Base-by-base conservation (phyloP, 2,113 vertebrate species). In the Neopipo cinnamomea region DNA sequence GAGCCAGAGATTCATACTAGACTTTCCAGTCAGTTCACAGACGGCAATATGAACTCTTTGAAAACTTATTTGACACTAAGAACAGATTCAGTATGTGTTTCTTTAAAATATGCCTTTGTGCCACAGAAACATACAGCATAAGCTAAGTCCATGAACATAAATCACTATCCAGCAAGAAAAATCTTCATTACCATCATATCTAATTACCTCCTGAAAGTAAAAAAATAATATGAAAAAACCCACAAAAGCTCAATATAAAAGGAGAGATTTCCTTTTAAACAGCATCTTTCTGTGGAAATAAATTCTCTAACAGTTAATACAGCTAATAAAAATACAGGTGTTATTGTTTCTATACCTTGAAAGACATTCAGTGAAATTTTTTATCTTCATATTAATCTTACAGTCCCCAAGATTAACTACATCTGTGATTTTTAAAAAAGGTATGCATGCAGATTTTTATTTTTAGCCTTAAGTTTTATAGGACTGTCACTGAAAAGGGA, bases 11-110 rank as follows among this genome's bases (percentile, higher is more conserved):
- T 83, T 78, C 50, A 42, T 1, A 30, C 23, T 71, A 47, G 39
- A 37, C 23, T 86, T 95, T 74, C 75, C 71, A 88, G 44, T 93
- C 76, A 89, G 52, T 73, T 93, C 90, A 94, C 67, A 90, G 55
- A 59, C 80, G 52, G 55, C 20, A 91, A 28, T 41, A 55, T n/a
- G 15, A 93, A 77, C 24, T 72, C 30, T 88, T 44, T 74, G 71
- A 85, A 90, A 89, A 90, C 66, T 65, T 82, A 66, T 41, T 80
- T 88, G 27, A 88, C 74, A 52, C 35, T 77, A 91, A 92, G 24
- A 94, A 52, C 55, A 44, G 39, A 84, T 47, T 71, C 44, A 49
- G 21, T 30, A 61, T 59, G n/a, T 63, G 62, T 62, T 78, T 59
- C 61, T 88, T 58, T 61, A 47, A 94, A 47, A 58, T 74, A 41